A percentile compares a stretch with the other conserved stretches of the same genome.
Conservation (phyloP, 2,888 invertebrate genomes). For the Neocrepidodera transversa region DNA sequence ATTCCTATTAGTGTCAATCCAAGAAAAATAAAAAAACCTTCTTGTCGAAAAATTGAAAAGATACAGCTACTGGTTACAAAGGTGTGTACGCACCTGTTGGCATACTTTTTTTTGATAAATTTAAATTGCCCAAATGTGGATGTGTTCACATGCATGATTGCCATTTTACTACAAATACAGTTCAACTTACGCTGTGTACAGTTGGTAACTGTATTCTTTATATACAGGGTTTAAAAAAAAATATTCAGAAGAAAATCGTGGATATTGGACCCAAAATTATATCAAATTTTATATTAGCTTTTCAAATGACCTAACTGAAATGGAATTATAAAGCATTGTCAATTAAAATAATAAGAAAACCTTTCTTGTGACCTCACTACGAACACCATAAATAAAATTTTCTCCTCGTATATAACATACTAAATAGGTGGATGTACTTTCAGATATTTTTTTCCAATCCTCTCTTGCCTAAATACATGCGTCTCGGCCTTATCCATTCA, state of each 20-base stretch:
- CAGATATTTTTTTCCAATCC: slow-evolving; percentile 9
- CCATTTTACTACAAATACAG: slow-evolving; percentile 37
- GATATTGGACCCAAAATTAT: too few relatives aligned
- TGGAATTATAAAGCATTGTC: too few relatives aligned
- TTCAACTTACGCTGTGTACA: slow-evolving; percentile 35
- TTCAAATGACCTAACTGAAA: too few relatives aligned
- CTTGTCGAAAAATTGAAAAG: background rate
- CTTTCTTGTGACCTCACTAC: too few relatives aligned
- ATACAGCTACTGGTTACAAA: background rate
- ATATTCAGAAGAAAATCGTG: too few relatives aligned
- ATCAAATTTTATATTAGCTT: too few relatives aligned
- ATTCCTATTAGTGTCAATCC: too few relatives aligned
- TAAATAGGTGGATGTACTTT: slow-evolving; percentile 5
- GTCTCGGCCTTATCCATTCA: slow-evolving; percentile 22
- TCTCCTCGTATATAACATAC: background rate
- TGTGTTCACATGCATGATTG: slow-evolving; percentile 8
- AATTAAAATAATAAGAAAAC: too few relatives aligned
- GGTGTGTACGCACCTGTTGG: background rate
- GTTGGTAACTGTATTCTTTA: slow-evolving; percentile 28
- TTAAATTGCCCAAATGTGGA: slow-evolving; percentile 11
- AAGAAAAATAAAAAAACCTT: background rate
- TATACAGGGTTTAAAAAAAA: too few relatives aligned
- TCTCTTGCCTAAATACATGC: slow-evolving; percentile 17
- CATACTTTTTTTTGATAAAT: slow-evolving; percentile 14
- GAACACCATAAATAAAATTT: background rate